Conservation (phyloP, 2,888 invertebrate species). For the Drosophila neutralis region DNA sequence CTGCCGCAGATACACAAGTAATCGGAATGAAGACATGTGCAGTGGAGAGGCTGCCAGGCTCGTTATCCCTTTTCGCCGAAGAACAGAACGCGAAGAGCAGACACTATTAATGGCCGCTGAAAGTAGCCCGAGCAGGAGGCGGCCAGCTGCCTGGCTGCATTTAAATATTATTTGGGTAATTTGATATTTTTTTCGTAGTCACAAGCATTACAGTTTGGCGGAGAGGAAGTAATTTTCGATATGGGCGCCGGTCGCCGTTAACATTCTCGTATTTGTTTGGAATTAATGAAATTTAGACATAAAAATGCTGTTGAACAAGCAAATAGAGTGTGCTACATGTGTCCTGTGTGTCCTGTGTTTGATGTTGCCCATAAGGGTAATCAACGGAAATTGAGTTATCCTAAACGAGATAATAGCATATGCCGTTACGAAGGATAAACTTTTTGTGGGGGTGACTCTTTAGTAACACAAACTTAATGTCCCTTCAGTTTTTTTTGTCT, state of each 20-base stretch:
- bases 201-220: constrained; percentile 26
- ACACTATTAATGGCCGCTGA: constrained; percentile 62
- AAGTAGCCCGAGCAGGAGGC: constrained; percentile 26
- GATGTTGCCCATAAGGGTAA: constrained; percentile 69
- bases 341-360: constrained; percentile 45
- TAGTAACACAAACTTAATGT: constrained; percentile 25
- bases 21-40: constrained; percentile 76
- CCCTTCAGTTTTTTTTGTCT: constrained; percentile 34
- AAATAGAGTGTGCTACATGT: constrained; percentile 39
- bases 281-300: constrained; percentile 79
- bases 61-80: constrained; percentile 69
- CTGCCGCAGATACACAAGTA: constrained; percentile 34
- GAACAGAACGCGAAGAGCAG: constrained; percentile 30
- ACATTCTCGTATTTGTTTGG: constrained; percentile 63
- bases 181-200: constrained; percentile 67
- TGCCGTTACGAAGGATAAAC: constrained; percentile 32
- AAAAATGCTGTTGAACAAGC: constrained; percentile 56
- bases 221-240: constrained; percentile 71
- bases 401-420: constrained; percentile 63
- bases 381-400: constrained; percentile 75
- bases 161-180: constrained; percentile 67
- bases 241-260: constrained; percentile 60
- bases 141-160: constrained; percentile 61
- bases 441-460: constrained; percentile 20
- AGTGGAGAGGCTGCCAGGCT: constrained; percentile 47